Evolutionary conservation across 2,113 vertebrate genomes (phyloP).

Genomic region (Plotosus lineatus): DNA sequence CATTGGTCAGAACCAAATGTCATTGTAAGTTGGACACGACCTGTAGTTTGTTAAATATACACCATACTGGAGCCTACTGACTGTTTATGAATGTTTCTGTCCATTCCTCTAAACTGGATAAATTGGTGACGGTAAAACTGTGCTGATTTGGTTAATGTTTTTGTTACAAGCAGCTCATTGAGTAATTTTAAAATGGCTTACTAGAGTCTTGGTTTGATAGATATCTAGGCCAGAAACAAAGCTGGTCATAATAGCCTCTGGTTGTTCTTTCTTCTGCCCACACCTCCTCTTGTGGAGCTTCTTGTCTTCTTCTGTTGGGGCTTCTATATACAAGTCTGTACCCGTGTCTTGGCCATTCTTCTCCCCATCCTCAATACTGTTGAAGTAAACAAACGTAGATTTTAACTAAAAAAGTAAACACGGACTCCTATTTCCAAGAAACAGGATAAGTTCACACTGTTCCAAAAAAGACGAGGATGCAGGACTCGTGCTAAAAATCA

Average conservation of each 20-base stretch:
- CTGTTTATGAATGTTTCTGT: background rate
- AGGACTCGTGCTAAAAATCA: no score
- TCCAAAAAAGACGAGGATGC: no score
- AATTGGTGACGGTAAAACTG: background rate
- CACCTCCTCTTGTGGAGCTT: slow-evolving; percentile 80
- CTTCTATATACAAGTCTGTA: slow-evolving; percentile 72
- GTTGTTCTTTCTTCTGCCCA: slow-evolving; percentile 81
- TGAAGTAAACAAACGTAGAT: slow-evolving; percentile 22
- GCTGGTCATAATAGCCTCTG: slow-evolving; percentile 88
- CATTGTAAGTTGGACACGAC: no score
- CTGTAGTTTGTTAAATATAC: background rate
- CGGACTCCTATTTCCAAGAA: background rate
- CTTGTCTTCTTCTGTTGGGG: slow-evolving; percentile 67
- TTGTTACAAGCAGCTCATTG: background rate
- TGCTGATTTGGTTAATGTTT: background rate
- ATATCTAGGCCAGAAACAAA: slow-evolving; percentile 91
- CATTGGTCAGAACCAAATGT: no score
- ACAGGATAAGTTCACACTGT: background rate
- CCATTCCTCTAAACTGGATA: background rate
- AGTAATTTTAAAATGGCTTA: slow-evolving; percentile 59
- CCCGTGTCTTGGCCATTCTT: slow-evolving; percentile 85
- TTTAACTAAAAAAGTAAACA: background rate
- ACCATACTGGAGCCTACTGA: background rate
- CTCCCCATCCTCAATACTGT: slow-evolving; percentile 81
- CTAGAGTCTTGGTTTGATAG: slow-evolving; percentile 95